Evolutionary conservation across 2,113 vertebrate species (phyloP), one percentile per base, ranked within the genome.

Genomic region (Oryzias curvinotus): DNA sequence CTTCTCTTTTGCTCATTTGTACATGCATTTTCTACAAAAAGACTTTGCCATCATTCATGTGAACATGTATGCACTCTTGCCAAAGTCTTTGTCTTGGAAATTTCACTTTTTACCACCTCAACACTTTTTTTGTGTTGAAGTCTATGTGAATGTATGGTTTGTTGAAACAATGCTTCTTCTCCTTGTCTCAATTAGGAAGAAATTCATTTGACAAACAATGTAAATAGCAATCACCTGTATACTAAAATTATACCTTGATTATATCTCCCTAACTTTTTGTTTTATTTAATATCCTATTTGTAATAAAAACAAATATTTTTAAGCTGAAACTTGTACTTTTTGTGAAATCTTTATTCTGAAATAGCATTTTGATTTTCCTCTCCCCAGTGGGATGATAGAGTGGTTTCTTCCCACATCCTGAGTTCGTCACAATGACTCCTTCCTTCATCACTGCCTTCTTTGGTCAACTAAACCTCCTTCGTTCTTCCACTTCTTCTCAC

Each of bases 201-300:
- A 75, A 58, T 74, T 68, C 68, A 84, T 67, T 70, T 44, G 5
- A 79, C 70, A 82, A 73, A 75, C 52, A 61, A 78, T 89, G 71
- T 89, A 84, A 78, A 87, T 87, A 86, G 87, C 59, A 79, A 88
- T 89, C 80, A 83, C 75, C 75, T 81, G 65, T 87, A 36, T 36
- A 89, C 78, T 86, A 83, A 84, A 82, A 87, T 87, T 83, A 87
- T 87, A 77, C 78, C 48, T 70, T 82, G 61, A 84, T 83, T 82
- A 62, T 85, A 85, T 82, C 52, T 63, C 62, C 65, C 69, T 89
- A 87, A 80, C 73, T 80, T 91, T 87, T 85, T 78, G 75, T 91
- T 89, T 91, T 91, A 93, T 93, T 93, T 93, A 93, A 93, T 91
- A 91, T 63, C 83, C 73, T 81, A 85, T 89, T 92, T 93, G 88